A percentile compares a stretch with the other conserved stretches of the same genome.
Evolutionary conservation across 2,888 invertebrate species (phyloP).

Genomic region (Drosophila multiciliata): DNA sequence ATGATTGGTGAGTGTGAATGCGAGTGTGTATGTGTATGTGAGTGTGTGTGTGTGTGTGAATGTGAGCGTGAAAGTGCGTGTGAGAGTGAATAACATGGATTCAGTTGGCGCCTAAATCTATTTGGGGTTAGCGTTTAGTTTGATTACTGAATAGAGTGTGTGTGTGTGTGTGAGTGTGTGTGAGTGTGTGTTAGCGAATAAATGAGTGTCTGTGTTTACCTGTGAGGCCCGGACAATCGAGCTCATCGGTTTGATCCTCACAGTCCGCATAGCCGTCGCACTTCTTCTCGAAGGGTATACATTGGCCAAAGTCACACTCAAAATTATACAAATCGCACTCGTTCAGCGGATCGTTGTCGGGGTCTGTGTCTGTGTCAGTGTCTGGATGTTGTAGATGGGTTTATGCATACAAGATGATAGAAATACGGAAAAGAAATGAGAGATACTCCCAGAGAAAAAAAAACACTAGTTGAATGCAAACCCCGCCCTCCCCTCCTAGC

Average conservation of each 20-base stretch:
- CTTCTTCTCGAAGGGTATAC: constrained; percentile 86
- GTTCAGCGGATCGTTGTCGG: constrained; percentile 65
- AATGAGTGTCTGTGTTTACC: constrained; percentile 71
- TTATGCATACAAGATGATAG: constrained; percentile 26
- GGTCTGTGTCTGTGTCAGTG: constrained; percentile 52
- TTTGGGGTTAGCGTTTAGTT: not conserved
- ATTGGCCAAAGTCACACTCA: constrained; percentile 83
- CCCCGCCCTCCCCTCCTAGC: not conserved
- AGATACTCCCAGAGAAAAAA: constrained; percentile 5
- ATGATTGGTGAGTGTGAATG: constrained; percentile 40
- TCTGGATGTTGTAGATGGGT: constrained; percentile 37
- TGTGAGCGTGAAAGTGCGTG: constrained; percentile 22
- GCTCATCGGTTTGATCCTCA: constrained; percentile 88
- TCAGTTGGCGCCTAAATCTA: constrained; percentile 2
- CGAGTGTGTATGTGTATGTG: constrained; percentile 17
- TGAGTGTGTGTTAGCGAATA: not conserved
- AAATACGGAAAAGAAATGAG: constrained; percentile 40
- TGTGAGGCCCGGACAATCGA: constrained; percentile 83
- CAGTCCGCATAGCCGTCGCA: constrained; percentile 88
- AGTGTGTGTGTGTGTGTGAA: not conserved
- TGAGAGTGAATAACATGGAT: constrained; percentile 13
- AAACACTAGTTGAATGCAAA: not conserved
- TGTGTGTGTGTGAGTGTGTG: constrained; percentile 7
- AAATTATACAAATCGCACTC: constrained; percentile 84
- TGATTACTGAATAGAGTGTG: constrained; percentile 10